Base-by-base conservation (phyloP, 2,797 vertebrate species). In the Aselliscus stoliczkanus region DNA sequence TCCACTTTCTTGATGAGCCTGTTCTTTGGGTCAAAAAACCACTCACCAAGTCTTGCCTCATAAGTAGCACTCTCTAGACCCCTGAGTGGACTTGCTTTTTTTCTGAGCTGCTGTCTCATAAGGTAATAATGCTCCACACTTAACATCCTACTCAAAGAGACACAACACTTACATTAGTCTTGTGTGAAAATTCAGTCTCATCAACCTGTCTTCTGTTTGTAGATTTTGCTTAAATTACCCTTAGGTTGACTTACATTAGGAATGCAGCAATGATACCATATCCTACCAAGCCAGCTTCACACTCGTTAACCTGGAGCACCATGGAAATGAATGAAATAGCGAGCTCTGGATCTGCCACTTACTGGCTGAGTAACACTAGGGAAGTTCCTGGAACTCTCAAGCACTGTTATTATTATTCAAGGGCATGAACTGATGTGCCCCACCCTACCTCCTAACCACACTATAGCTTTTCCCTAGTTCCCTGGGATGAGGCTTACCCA, bases 131-230 rank as follows among this genome's bases (percentile, higher is more conserved):
- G 2, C 42, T 81, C n/a, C 31, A 1, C 52, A 39, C 44, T 93
- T 88, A 81, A 94, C 31, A 69, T 25, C 69, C 95, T 76, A 31
- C 25, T 50, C 60, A 31, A 79, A 67, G 25, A 73, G 25, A 14
- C 72, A 79, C 76, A 89, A 85, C 21, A 34, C 65, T 84, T 87
- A 73, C 67, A 77, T 90, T 73, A 72, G 62, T 69, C 54, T 92
- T 92, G 92, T 93, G 34, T 29, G 85, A 76, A 95, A 95, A 85
- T 90, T 82, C 39, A 20, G 50, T 79, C 72, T 82, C 85, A 79
- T 93, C 84, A 54, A 34, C 80, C 67, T 96, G n/a, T 81, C 84
- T 86, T 82, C 91, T 84, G 13, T 47, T 82, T 69, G 65, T 39
- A 92, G 94, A 81, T 65, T 52, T 77, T 11, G 21, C 80, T 77